Evolutionary conservation across 2,797 vertebrate genomes (phyloP), one percentile per base, ranked within the genome.

Genomic region (Gymnocypris eckloni): DNA sequence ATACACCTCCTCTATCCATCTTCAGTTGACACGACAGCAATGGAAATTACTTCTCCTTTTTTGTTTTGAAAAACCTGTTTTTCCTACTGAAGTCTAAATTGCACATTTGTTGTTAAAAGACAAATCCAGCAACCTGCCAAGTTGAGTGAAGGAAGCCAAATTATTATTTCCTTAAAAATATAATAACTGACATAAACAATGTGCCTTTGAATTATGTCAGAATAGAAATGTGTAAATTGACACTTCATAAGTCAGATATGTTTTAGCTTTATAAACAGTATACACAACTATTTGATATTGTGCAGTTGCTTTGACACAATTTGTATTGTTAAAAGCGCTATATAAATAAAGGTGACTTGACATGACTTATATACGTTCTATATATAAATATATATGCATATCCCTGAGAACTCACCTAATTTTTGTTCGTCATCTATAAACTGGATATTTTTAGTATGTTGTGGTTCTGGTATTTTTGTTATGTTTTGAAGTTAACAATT

Each of bases 371-470:
- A 18, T 18, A 73, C 0, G 8, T 25, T 73, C n/a, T 10, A 28
- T 73, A 48, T 50, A 28, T 48, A 12, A 41, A 20, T 41, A 70
- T 70, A 4, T 77, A 9, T 75, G 48, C 50, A 3, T 33, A 13
- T 37, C 37, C 41, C 22, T 16, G 67, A 56, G 9, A 71, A 11
- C 69, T 39, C 16, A 64, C 22, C 59, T 43, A 20, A 37, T 73
- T 11, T 45, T 56, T 37, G 54, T 54, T 72, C 37, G 48, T 18
- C 20, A 12, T 72, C 67, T 45, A 6, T 25, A 59, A 41, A 15
- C 2, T 54, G 33, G 12, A 61, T 83, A 64, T 83, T 73, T 73
- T 73, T 69, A 2, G 52, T 16, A n/a, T 78, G 54, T 61, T 61
- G 22, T 43, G 15, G 39, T 43, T 79, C 13, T 79, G 39, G n/a